Conservation (phyloP, 2,797 vertebrate genomes). For the Manis crassicaudata region DNA sequence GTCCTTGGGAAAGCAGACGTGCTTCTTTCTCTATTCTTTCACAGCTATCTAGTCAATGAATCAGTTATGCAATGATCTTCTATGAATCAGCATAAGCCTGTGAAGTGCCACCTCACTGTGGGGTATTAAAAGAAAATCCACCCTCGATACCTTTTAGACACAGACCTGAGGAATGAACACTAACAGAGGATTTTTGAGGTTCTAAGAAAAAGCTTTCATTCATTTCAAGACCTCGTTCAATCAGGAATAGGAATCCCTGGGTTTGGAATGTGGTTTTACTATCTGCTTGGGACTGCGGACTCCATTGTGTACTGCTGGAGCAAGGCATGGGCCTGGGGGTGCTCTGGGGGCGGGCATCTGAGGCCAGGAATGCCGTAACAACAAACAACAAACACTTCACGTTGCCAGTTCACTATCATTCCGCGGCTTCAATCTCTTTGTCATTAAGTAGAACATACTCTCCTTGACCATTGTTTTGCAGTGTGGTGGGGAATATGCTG, state of each 20-base stretch:
- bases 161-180: slow-evolving; percentile 17
- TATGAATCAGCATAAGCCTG: slow-evolving; percentile 75
- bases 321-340: not conserved
- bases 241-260: not conserved
- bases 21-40: not conserved
- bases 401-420: not conserved
- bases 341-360: not conserved
- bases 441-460: not conserved
- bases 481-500: not conserved
- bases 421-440: not conserved
- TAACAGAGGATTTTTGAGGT: not conserved
- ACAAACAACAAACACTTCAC: not conserved
- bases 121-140: slow-evolving; percentile 47
- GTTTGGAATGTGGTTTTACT: not conserved
- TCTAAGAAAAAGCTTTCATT: not conserved
- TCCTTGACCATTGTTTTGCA: not conserved
- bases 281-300: not conserved
- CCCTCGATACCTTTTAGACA: slow-evolving; percentile 31
- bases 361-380: not conserved
- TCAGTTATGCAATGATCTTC: slow-evolving; percentile 61
- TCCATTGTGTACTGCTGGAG: too few species aligned
- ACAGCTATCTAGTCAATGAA: slow-evolving; percentile 62
- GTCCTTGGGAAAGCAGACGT: not conserved
- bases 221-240: not conserved
- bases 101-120: slow-evolving; percentile 60